phyloP scores from a whole-genome alignment of 1,140 invertebrate genomes.

The Protaetia brevitarsis region DNA sequence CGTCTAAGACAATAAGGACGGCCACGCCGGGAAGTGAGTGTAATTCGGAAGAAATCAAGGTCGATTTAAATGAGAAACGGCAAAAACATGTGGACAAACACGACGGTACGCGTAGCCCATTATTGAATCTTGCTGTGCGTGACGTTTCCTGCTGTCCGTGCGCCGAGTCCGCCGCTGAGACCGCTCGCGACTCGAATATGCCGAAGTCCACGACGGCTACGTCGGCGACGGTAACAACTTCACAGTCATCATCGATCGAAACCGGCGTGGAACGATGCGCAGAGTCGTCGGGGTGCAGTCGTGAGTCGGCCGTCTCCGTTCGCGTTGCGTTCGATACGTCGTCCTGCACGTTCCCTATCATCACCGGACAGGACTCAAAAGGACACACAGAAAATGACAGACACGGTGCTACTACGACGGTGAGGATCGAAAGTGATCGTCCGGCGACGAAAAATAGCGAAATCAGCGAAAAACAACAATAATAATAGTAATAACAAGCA shows the following conservation, averaged over 20 bases:
- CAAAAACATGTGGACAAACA: constrained; percentile 8
- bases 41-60: constrained; percentile 5
- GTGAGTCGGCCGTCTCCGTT: constrained; percentile 40
- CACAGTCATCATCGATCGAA: constrained; percentile 39
- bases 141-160: constrained; percentile 18
- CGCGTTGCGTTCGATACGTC: constrained; percentile 32
- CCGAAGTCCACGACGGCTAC: constrained; percentile 17
- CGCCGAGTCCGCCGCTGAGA: constrained; percentile 5
- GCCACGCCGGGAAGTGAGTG: not conserved
- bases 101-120: not conserved
- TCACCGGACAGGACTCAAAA: constrained; percentile 9
- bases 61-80: constrained; percentile 12
- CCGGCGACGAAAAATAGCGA: not conserved
- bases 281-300: constrained; percentile 45
- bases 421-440: not conserved
- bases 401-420: constrained; percentile 13
- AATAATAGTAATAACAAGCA: too few species aligned
- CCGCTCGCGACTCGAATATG: constrained; percentile 25
- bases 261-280: constrained; percentile 36
- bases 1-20: not conserved
- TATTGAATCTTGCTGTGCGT: not conserved
- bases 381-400: constrained; percentile 1
- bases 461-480: not conserved
- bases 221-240: constrained; percentile 13
- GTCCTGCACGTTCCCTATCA: constrained; percentile 15